phyloP scores from a whole-genome alignment of 2,797 vertebrate genomes.

The Enteromius unitaeniatus region DNA sequence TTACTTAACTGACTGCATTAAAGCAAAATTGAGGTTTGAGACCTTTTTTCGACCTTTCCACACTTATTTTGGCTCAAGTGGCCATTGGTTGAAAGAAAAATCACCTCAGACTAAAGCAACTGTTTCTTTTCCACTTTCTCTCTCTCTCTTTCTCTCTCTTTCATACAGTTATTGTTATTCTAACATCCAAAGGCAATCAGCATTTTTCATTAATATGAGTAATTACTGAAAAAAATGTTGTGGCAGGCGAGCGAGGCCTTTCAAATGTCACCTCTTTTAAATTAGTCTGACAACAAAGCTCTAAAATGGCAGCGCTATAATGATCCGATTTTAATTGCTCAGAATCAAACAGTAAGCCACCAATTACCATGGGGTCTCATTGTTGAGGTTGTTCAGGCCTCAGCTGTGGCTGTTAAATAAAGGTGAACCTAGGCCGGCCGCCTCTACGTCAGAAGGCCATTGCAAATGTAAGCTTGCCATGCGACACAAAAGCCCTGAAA shows the following conservation, averaged over 20 bases:
- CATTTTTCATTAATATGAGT: slow-evolving; percentile 71
- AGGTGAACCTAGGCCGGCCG: slow-evolving; percentile 41
- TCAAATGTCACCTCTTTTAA: slow-evolving; percentile 81
- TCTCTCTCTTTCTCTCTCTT: slow-evolving; percentile 47
- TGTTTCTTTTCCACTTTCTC: background rate
- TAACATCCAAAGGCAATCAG: slow-evolving; percentile 71
- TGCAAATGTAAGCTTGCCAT: background rate
- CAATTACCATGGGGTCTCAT: slow-evolving; percentile 69
- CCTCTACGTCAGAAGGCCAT: background rate
- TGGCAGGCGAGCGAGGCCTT: slow-evolving; percentile 66
- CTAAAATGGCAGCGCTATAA: slow-evolving; percentile 79
- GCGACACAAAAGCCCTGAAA: slow-evolving; percentile 24
- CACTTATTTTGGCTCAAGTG: background rate
- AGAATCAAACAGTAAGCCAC: slow-evolving; percentile 68
- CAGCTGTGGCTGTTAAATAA: slow-evolving; percentile 57
- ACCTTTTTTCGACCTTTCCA: background rate
- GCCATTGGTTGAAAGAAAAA: slow-evolving; percentile 1
- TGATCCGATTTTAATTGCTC: slow-evolving; percentile 74
- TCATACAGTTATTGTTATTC: slow-evolving; percentile 56
- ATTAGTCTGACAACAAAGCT: slow-evolving; percentile 70
- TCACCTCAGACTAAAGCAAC: background rate
- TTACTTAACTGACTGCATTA: background rate
- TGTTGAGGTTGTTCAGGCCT: slow-evolving; percentile 56
- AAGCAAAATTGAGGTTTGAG: background rate
- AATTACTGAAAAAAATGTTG: slow-evolving; percentile 71